A percentile compares a stretch with the other conserved stretches of the same genome.
Conservation (phyloP, 2,113 vertebrate genomes). For the Puffinus mauretanicus region DNA sequence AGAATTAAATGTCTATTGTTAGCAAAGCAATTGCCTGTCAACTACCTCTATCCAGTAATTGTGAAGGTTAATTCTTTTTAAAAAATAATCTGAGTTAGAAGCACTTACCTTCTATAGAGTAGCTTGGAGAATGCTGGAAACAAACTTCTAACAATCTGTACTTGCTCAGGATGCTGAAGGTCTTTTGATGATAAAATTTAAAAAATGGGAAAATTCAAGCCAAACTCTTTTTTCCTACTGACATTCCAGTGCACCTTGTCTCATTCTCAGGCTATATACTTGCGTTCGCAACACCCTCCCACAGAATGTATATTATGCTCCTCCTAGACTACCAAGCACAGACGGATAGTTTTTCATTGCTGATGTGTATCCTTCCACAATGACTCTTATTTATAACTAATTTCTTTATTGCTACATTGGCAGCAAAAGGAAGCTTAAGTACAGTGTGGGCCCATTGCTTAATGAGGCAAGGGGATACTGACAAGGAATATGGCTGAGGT, state of each 20-base stretch:
- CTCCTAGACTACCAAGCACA: rapidly evolving
- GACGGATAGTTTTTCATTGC: not conserved
- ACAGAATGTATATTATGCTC: not conserved
- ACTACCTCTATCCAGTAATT: not conserved
- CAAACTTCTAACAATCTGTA: not conserved
- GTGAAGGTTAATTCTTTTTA: not conserved
- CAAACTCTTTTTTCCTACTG: not conserved
- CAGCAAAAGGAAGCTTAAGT: not conserved
- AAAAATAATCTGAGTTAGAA: not conserved
- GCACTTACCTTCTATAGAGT: not conserved
- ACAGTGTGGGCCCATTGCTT: not conserved
- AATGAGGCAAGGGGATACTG: not conserved
- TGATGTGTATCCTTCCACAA: not conserved
- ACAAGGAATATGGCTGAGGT: not conserved
- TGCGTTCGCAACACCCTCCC: not conserved
- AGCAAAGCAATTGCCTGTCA: not conserved
- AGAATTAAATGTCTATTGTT: not conserved
- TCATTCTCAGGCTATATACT: not conserved
- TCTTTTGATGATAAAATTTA: not conserved
- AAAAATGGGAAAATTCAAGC: not conserved
- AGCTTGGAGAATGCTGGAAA: not conserved
- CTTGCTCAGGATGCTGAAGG: not conserved
- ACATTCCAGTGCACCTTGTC: not conserved
- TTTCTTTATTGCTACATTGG: not conserved
- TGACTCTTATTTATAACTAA: not conserved